Evolutionary conservation across 2,888 invertebrate genomes (phyloP).

Genomic region (Iselma pallidipennis): DNA sequence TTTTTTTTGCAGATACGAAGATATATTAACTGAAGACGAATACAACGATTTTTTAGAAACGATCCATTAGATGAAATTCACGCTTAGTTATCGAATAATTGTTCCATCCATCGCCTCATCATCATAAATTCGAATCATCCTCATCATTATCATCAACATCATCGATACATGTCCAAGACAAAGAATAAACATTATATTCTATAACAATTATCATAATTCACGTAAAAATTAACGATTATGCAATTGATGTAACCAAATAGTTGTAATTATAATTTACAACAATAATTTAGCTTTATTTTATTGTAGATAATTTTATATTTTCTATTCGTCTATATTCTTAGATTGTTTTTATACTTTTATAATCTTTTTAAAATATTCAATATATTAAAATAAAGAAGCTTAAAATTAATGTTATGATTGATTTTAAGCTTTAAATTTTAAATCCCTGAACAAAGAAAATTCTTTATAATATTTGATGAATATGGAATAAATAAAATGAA

Average conservation of each 20-base stretch:
- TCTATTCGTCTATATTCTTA: background rate
- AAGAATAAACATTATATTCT: background rate
- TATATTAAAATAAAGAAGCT: background rate
- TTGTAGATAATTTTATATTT: background rate
- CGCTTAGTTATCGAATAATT: conserved; percentile 29
- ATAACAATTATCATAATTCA: background rate
- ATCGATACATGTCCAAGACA: conserved; percentile 5
- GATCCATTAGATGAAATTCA: conserved; percentile 33
- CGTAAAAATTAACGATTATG: conserved; percentile 1
- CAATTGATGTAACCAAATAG: conserved; percentile 20
- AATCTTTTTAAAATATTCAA: background rate
- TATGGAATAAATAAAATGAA: too few relatives aligned
- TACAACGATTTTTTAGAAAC: conserved; percentile 45
- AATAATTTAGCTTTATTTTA: background rate
- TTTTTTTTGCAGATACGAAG: conserved; percentile 36
- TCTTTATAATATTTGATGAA: too few relatives aligned
- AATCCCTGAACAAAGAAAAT: too few relatives aligned
- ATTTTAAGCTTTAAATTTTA: background rate
- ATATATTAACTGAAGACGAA: conserved; percentile 46
- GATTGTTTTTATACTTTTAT: background rate
- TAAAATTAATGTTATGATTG: background rate
- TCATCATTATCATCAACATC: too few relatives aligned
- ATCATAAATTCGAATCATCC: conserved; percentile 24
- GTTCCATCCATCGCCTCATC: conserved; percentile 30
- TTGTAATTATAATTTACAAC: conserved; percentile 10